Conservation (phyloP, 37 sponge, comb jelly and placozoan species). For the Petrosia ficiformis region DNA sequence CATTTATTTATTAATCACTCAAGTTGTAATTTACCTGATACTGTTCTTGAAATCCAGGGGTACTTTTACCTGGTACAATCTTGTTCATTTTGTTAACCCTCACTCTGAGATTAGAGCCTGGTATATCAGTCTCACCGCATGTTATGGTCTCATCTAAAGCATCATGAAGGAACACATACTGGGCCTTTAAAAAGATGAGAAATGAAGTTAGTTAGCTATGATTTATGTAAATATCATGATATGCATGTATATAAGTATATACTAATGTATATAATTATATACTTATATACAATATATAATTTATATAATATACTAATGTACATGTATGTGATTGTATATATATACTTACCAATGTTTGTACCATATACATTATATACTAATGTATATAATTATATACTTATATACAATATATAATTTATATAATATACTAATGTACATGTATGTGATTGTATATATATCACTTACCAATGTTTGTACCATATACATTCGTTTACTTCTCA, state of each 20-base stretch:
- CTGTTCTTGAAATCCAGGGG: constrained; percentile 61
- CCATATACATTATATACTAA: constrained; percentile 54
- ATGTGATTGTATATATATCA: background rate
- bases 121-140: constrained; percentile 79
- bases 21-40: constrained; percentile 53
- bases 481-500: constrained; percentile 40
- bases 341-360: constrained; percentile 60
- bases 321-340: background rate
- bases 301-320: constrained; percentile 8
- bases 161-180: constrained; percentile 93
- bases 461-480: constrained; percentile 76
- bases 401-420: no score
- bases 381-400: no score
- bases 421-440: constrained; percentile 5
- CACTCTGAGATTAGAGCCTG: constrained; percentile 15
- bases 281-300: no score
- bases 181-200: constrained; percentile 39
- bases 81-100: constrained; percentile 37
- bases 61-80: constrained; percentile 6
- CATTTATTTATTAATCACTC: background rate
- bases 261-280: background rate
- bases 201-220: background rate
- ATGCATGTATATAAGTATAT: background rate
- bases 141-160: constrained; percentile 82
- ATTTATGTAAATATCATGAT: background rate